Evolutionary conservation across 1,140 invertebrate genomes (phyloP), one percentile per base, ranked within the genome.

Genomic region (Bombus affinis): DNA sequence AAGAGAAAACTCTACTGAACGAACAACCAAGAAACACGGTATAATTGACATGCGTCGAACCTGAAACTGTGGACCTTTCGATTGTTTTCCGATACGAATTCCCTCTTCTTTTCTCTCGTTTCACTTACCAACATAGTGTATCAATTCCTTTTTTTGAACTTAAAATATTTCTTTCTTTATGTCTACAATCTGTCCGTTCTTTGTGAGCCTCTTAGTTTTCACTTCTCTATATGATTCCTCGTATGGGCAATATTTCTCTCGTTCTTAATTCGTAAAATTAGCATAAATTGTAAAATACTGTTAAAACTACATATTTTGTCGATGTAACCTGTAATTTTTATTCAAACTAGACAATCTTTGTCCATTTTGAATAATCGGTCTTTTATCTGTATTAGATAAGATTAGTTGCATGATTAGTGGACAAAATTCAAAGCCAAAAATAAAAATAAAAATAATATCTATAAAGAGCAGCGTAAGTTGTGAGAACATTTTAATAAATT

Each of bases 71-170:
- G 78, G 92, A 88, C 79, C 79, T 89, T 90, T 84, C 86, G 89
- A 92, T 93, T 92, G 92, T 92, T 93, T 93, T 92, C 92, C 92
- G 81, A 92, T 93, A 92, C 89, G 81, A 79, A 75, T 2, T 32
- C 44, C 25, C 35, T 28, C 32, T 59, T 77, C 57, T 74, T n/a
- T 59, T 32, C 39, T 47, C 28, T 44, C 78, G 25, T 15, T 42
- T 42, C 12, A 6, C 66, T n/a, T 42, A 5, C 22, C 32, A 1
- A 35, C 53, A 13, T 39, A 22, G 4, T 28, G 68, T n/a, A n/a
- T 32, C 32, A 25, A 4, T 42, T 32, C 18, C 18, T 35, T 5
- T 5, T 37, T n/a, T 53, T 42, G 1, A 22, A 71, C n/a, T 65
- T 59, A 44, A 59, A 57, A 39, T 42, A 18, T 4, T 77, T 70